These are phyloP conservation scores for Prochilodus magdalenae DNA, from an alignment of 2,113 vertebrate species.

Conservation along the genomic window DNA sequence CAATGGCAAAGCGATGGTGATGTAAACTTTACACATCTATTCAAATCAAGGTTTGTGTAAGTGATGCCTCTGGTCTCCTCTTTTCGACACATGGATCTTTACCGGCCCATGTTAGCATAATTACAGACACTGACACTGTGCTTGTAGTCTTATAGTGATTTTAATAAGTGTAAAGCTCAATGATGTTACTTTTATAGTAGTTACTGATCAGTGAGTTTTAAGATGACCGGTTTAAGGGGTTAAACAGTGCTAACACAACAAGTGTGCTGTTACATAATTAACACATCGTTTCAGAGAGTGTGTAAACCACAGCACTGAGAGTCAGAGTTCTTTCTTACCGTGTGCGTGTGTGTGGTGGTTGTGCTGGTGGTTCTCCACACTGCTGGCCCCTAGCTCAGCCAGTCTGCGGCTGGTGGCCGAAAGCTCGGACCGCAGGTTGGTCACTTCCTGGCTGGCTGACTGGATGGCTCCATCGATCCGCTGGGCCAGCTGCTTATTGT, in stretches of 20 bases:
- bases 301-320: background rate
- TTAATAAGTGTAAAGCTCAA: too few relatives aligned
- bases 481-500: slow-evolving; percentile 92
- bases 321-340: slow-evolving; percentile 75
- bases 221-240: background rate
- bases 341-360: slow-evolving; percentile 75
- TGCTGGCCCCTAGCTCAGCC: slow-evolving; percentile 83
- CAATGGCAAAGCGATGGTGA: too few relatives aligned
- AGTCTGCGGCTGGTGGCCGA: slow-evolving; percentile 87
- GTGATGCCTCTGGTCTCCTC: too few relatives aligned
- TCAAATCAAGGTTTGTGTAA: too few relatives aligned
- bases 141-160: too few relatives aligned
- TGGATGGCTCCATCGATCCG: slow-evolving; percentile 92
- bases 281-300: background rate
- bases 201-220: too few relatives aligned
- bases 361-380: slow-evolving; percentile 82
- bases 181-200: background rate
- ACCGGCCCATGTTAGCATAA: too few relatives aligned
- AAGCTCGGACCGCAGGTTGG: slow-evolving; percentile 90
- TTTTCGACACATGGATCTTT: too few relatives aligned
- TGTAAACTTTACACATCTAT: too few relatives aligned
- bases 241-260: background rate
- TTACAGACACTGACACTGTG: too few relatives aligned
- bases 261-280: background rate
- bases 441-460: slow-evolving; percentile 91